A percentile compares a stretch with the other conserved stretches of the same genome.
Evolutionary conservation across 1,140 invertebrate species (phyloP).

Genomic region (Bombus impatiens): DNA sequence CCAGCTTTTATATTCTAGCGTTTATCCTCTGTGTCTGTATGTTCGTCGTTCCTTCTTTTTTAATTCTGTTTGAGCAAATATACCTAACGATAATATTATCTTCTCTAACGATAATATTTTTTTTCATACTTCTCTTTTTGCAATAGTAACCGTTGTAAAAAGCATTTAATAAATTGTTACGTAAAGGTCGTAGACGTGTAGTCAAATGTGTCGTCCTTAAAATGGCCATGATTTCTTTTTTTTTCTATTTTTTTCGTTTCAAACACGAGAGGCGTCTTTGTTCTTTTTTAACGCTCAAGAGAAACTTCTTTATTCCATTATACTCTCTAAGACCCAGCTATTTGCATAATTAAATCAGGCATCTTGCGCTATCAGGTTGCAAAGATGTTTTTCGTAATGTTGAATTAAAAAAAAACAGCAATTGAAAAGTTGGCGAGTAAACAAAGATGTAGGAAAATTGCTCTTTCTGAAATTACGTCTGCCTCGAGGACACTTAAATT

Average conservation of each 20-base stretch:
- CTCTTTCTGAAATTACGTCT: neutral
- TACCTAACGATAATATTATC: too few relatives aligned
- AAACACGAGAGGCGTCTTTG: neutral
- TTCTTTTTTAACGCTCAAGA: neutral
- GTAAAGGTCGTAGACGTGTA: neutral
- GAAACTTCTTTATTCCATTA: neutral
- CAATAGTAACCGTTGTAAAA: neutral
- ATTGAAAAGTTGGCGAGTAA: neutral
- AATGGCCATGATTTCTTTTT: neutral
- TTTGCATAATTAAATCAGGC: neutral
- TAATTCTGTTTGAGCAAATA: neutral
- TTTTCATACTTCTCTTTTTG: neutral
- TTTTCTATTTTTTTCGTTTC: neutral
- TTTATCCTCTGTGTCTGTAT: too few relatives aligned
- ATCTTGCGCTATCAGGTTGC: neutral
- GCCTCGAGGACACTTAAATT: neutral
- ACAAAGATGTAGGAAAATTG: neutral
- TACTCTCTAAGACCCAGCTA: neutral
- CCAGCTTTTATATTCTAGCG: too few relatives aligned
- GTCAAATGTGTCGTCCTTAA: neutral
- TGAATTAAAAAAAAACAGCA: neutral
- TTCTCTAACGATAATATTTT: neutral
- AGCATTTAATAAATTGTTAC: neutral
- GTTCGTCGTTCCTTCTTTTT: neutral
- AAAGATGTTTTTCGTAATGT: neutral